These are phyloP conservation scores for Mimachlamys varia DNA, from an alignment of 2,888 invertebrate genomes.

Conservation along the genomic window DNA sequence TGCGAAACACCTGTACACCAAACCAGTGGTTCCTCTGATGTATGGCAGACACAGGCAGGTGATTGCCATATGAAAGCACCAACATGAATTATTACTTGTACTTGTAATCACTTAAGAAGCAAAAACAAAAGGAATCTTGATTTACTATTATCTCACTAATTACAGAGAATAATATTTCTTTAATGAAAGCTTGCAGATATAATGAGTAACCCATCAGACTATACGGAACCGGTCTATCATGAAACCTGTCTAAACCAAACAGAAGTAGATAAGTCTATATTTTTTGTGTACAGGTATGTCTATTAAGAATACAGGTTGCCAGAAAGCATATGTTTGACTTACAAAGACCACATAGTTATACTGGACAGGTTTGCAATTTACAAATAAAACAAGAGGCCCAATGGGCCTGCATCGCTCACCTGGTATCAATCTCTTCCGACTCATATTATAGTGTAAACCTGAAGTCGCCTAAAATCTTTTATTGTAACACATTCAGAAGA, in stretches of 20 bases:
- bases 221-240: neutral
- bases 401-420: no score
- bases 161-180: neutral
- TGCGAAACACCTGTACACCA: constrained; percentile 22
- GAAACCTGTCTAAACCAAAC: neutral
- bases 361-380: no score
- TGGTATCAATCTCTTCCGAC: no score
- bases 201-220: no score
- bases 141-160: neutral
- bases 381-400: no score
- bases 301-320: neutral
- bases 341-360: no score
- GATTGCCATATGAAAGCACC: neutral
- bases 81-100: neutral
- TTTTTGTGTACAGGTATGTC: no score
- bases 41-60: neutral
- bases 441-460: no score
- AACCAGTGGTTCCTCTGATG: neutral
- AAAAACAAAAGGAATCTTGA: neutral
- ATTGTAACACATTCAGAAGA: no score
- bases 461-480: no score
- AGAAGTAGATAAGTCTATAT: neutral
- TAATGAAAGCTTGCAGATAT: no score
- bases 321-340: no score
- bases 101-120: neutral